Conservation (phyloP, 2,113 vertebrate species). For the Accipiter cooperii region DNA sequence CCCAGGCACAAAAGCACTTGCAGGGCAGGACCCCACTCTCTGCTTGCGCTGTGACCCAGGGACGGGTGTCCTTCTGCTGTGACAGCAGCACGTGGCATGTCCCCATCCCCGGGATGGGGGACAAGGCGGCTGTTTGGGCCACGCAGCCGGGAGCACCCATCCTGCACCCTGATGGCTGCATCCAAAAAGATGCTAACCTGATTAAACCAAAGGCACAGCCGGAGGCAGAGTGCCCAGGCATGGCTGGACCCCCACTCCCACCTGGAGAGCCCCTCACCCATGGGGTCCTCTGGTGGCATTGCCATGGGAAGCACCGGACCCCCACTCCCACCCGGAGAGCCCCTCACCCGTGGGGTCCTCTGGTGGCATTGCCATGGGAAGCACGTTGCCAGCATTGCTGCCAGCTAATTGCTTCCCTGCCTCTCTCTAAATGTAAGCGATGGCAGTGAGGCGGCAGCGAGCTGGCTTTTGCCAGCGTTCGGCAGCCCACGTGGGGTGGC, state of each 20-base stretch:
- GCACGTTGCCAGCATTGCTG: background rate
- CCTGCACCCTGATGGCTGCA: background rate
- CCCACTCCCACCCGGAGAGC: background rate
- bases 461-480: background rate
- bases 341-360: background rate
- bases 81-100: background rate
- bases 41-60: background rate
- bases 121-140: background rate
- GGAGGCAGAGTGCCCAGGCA: background rate
- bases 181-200: accelerated
- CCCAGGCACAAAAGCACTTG: background rate
- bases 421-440: background rate
- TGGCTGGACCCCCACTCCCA: accelerated
- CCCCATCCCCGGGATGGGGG: accelerated
- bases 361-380: background rate
- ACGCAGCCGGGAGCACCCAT: background rate
- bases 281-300: background rate
- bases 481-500: background rate
- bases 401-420: background rate
- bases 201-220: background rate
- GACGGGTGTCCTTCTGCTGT: accelerated
- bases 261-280: background rate
- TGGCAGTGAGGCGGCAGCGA: background rate
- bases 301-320: background rate
- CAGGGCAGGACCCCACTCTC: background rate